These are phyloP conservation scores for Microcebus tavaratra DNA, from an alignment of 2,113 vertebrate species.

Conservation along the genomic window DNA sequence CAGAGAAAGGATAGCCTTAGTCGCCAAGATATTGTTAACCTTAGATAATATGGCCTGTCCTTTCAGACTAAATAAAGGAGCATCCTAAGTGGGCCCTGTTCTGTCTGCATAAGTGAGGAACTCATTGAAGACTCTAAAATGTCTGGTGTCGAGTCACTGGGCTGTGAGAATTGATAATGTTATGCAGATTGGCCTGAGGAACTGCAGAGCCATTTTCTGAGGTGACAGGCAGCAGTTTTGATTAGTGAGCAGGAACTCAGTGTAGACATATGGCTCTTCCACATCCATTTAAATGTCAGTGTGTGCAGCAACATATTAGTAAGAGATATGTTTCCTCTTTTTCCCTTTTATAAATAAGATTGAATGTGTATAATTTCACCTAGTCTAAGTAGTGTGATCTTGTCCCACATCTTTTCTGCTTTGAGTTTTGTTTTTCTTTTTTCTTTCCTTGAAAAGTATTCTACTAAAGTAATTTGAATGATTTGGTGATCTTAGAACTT, in stretches of 20 bases:
- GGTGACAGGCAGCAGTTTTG: background rate
- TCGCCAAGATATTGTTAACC: background rate
- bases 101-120: background rate
- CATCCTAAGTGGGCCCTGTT: background rate
- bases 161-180: background rate
- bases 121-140: background rate
- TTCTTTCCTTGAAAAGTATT: background rate
- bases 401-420: background rate
- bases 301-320: background rate
- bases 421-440: background rate
- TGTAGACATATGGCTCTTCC: background rate
- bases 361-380: background rate
- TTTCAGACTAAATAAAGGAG: conserved; percentile 15
- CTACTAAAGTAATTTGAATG: background rate
- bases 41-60: background rate
- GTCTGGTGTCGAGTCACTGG: background rate
- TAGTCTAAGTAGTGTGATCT: background rate
- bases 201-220: background rate
- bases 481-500: background rate
- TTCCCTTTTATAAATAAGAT: background rate
- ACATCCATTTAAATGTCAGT: background rate
- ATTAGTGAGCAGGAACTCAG: background rate
- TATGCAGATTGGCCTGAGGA: background rate
- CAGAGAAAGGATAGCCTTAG: background rate
- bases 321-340: background rate